Base-by-base conservation (phyloP, 2,113 vertebrate species). In the Nannospalax galili region DNA sequence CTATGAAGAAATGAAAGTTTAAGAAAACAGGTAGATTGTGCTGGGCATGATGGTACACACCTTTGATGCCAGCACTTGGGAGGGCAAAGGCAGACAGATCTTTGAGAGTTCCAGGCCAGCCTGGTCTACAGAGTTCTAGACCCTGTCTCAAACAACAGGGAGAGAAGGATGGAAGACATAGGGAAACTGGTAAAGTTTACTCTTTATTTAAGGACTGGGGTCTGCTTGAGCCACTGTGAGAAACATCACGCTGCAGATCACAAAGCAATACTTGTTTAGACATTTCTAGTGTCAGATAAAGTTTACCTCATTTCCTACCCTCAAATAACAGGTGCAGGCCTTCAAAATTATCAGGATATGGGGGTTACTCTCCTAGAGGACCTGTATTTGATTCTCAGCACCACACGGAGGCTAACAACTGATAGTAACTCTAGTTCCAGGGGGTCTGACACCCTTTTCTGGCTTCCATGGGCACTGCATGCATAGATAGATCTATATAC, bases 241-340 rank as follows among this genome's bases (percentile, higher is more conserved):
- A 92, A 69, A 7, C 28, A 24, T n/a, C 9, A 84, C 52, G 11
- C 42, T 87, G 45, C 20, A 60, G 62, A 14, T 62, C 14, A 90
- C 4, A 69, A 84, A 45, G 14, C 84, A 30, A 6, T 72, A 84
- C 64, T 42, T 73, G 28, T 72, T 86, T 78, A 72, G 94, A 80
- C 15, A 89, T 42, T 88, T 95, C 77, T 73, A 91, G 62, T n/a
- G 30, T 32, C 81, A 88, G 45, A 72, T 62, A 35, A 91, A 85
- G 64, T 24, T 10, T 40, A 52, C 4, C 16, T 93, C 37, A 28
- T 75, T 48, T 26, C 6, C 14, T 4, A 45, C 6, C 26, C 28
- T 28, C 42, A 48, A 45, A 45, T 12, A 48, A 65, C 64, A 69
- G 26, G 1, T 12, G 60, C 3, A 81, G 1, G 35, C 12, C n/a